Evolutionary conservation across 2,888 invertebrate genomes (phyloP), one percentile per base, ranked within the genome.

Genomic region (Apamea crenata): DNA sequence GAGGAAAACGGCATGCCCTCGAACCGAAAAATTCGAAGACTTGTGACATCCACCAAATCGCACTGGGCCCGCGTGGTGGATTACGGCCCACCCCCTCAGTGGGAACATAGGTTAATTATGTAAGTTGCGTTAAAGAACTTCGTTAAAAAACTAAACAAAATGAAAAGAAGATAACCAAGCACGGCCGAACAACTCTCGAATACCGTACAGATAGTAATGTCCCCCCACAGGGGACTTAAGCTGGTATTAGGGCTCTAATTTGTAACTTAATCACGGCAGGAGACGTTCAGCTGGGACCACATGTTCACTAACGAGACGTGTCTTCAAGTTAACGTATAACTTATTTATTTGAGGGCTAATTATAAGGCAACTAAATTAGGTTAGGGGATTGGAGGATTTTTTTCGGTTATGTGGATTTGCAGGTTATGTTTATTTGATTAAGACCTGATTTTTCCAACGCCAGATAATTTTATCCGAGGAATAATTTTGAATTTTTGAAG

Each of bases 181-280:
- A 75, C n/a, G 78, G 10, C 18, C 21, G 10, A 16, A 69, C 40
- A 12, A 56, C 3, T 16, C 8, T 18, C 44, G 5, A 50, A 77
- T 1, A 12, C 36, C 32, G 32, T 61, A 59, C 76, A 47, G 25
- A 74, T 67, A 70, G 67, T 82, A 79, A 86, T 61, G 65, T 59
- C n/a, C 65, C 32, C 32, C 44, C 89, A 70, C 88, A 10, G 32
- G 83, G 74, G 87, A 87, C 70, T 36, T 40, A 72, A 50, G 56
- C 77, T 36, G 77, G 82, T 77, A 85, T 85, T 83, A 81, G 67
- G 77, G 63, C 25, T 68, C 74, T 87, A 89, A 85, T 89, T 88
- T 82, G 85, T 88, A 88, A 85, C 85, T 81, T 85, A 89, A 89
- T 89, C 90, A 89, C 85, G 85, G 71, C 67, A 56, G 32, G 68